A percentile compares a stretch with the other conserved stretches of the same genome.
Evolutionary conservation across 2,113 vertebrate genomes (phyloP).

Genomic region (Coptodon bakossiorum): DNA sequence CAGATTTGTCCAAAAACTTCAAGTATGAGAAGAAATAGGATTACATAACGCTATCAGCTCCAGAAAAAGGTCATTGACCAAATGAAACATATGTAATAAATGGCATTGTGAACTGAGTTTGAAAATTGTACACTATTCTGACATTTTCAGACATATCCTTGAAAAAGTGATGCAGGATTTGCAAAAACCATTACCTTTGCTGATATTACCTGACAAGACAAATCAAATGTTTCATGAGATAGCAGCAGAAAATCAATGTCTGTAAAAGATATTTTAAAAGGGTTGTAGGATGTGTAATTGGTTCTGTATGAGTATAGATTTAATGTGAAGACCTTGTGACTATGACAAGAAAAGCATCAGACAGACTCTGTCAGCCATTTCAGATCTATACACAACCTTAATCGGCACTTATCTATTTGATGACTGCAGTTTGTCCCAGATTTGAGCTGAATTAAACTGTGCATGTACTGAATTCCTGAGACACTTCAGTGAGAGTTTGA

Average conservation of each 20-base stretch:
- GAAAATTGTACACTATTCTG: background rate
- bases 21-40: background rate
- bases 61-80: background rate
- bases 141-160: conserved; percentile 14
- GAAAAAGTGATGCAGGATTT: background rate
- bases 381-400: background rate
- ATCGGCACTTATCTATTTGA: background rate
- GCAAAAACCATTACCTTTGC: background rate
- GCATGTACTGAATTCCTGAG: background rate
- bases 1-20: background rate
- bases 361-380: background rate
- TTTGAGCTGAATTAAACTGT: background rate
- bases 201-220: background rate
- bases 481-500: background rate
- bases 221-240: background rate
- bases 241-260: background rate
- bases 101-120: background rate
- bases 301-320: background rate
- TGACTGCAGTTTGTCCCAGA: background rate
- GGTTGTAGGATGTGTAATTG: background rate
- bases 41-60: background rate
- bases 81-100: background rate
- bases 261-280: background rate
- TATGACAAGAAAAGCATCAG: background rate
- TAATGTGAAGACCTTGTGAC: background rate